Conservation (phyloP, 2,888 invertebrate genomes). For the Tridacna gigas region DNA sequence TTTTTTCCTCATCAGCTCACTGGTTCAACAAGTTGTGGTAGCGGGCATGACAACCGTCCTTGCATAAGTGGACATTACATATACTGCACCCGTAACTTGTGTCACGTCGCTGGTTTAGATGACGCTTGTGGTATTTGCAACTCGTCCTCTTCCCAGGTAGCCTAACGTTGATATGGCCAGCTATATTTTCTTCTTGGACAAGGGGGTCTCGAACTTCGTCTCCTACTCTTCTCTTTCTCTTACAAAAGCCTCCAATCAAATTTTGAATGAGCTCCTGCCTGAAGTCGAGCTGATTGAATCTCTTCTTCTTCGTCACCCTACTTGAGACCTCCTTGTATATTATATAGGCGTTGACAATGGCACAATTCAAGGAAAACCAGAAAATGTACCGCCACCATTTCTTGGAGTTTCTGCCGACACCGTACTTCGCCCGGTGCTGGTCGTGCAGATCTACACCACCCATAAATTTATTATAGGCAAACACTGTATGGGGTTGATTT, state of each 20-base stretch:
- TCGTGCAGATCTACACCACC: conserved; percentile 49
- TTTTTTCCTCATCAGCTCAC: no score
- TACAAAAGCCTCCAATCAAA: conserved; percentile 36
- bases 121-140: conserved; percentile 1
- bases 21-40: no score
- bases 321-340: conserved; percentile 20
- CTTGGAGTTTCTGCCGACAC: conserved; percentile 32
- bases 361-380: conserved; percentile 35
- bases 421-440: conserved; percentile 26
- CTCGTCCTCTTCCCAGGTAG: conserved; percentile 14
- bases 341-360: conserved; percentile 43
- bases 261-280: conserved; percentile 6
- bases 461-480: conserved; percentile 43
- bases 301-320: conserved; percentile 10
- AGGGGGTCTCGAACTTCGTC: not conserved
- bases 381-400: conserved; percentile 41
- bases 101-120: not conserved
- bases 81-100: conserved; percentile 20
- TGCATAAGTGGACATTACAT: conserved; percentile 24
- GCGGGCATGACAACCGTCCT: conserved; percentile 20
- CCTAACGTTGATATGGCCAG: conserved; percentile 19
- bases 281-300: conserved; percentile 34
- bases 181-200: conserved; percentile 23
- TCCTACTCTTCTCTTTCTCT: conserved; percentile 10
- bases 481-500: conserved; percentile 14